Evolutionary conservation across 2,113 vertebrate genomes (phyloP).

Genomic region (Podarcis muralis): DNA sequence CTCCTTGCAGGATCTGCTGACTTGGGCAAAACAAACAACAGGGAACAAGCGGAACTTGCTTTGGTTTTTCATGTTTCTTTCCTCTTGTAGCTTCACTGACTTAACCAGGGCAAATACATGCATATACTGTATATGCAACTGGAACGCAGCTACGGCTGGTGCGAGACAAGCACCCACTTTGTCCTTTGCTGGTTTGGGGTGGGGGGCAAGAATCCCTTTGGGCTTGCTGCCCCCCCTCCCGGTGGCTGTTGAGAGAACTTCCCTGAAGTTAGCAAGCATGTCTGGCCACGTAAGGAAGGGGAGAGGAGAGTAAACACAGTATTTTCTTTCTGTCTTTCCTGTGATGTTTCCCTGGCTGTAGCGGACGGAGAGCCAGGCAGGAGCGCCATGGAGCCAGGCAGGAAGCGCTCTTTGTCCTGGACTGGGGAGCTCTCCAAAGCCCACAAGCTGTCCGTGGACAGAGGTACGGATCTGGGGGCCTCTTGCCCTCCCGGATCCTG

Average conservation of each 20-base stretch:
- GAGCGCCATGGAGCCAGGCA: not conserved
- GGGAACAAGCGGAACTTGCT: not conserved
- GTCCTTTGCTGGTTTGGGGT: not conserved
- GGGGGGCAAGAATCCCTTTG: no score
- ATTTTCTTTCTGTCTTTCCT: not conserved
- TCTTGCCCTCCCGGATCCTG: not conserved
- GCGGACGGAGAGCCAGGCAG: constrained; percentile 53
- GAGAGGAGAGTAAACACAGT: not conserved
- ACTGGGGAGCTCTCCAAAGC: constrained; percentile 43
- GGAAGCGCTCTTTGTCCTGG: constrained; percentile 28
- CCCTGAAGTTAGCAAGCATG: not conserved
- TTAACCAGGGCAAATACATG: no score
- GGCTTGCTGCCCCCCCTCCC: accelerated
- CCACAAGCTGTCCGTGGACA: constrained; percentile 24
- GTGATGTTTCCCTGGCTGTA: not conserved
- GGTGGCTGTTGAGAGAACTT: not conserved
- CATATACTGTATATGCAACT: no score
- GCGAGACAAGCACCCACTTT: not conserved
- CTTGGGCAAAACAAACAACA: not conserved
- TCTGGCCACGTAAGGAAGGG: not conserved
- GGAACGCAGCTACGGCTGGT: not conserved
- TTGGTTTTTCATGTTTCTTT: not conserved
- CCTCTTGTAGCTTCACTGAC: not conserved
- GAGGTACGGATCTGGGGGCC: constrained; percentile 47
- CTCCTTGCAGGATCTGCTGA: not conserved